Percentiles rank a stretch among this genome's conserved stretches.
phyloP scores from a whole-genome alignment of 2,797 vertebrate species.

The Zalophus californianus region DNA sequence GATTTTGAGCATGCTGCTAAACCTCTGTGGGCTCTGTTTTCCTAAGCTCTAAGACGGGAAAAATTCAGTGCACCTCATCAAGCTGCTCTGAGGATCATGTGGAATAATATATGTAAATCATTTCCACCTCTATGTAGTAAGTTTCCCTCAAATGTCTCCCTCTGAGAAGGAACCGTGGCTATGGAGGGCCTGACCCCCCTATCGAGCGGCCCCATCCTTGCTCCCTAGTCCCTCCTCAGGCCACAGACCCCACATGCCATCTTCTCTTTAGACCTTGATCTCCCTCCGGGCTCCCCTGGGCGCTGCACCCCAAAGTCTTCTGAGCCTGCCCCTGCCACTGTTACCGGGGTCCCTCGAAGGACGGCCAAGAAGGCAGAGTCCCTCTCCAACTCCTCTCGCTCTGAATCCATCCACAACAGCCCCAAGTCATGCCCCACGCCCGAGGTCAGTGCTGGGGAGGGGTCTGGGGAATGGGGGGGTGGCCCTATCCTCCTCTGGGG shows the following conservation, averaged over 20 bases:
- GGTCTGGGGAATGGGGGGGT: too few relatives aligned
- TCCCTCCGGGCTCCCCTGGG: slow-evolving; percentile 75
- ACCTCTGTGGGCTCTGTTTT: not conserved
- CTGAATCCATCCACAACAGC: slow-evolving; percentile 94
- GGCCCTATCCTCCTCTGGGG: not conserved
- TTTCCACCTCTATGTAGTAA: not conserved
- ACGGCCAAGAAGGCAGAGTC: slow-evolving; percentile 89
- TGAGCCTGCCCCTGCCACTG: slow-evolving; percentile 87
- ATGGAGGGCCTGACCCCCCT: not conserved
- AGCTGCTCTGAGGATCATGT: not conserved
- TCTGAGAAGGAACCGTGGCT: not conserved
- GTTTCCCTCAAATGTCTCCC: not conserved
- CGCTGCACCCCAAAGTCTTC: slow-evolving; percentile 77
- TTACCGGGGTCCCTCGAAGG: slow-evolving; percentile 88
- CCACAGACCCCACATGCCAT: not conserved
- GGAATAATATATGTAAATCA: not conserved
- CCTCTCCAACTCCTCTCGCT: slow-evolving; percentile 93
- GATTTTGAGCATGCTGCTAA: not conserved
- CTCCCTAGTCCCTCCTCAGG: not conserved
- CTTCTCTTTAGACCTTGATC: slow-evolving; percentile 79
- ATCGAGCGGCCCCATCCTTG: not conserved
- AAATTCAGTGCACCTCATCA: not conserved
- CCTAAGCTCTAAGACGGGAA: not conserved
- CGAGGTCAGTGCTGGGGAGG: slow-evolving; percentile 90
- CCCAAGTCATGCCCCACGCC: slow-evolving; percentile 96